Base-by-base conservation (phyloP, 2,888 invertebrate species). In the Dexiosoma caninum region DNA sequence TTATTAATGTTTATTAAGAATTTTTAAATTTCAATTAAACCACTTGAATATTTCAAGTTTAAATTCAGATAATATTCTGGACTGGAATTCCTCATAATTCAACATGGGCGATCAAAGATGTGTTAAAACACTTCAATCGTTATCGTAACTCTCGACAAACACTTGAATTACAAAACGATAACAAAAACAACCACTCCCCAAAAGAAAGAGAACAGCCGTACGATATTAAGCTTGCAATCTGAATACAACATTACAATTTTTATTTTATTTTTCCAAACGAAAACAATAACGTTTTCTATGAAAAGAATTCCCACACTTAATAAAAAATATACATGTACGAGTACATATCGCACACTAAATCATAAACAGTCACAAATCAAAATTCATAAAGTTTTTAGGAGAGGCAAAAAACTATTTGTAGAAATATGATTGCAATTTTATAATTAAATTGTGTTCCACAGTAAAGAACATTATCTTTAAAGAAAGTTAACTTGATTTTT, bases 231-330 rank as follows among this genome's bases (percentile, higher is more conserved):
- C 10, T 10, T n/a, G 12, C 35, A 35, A 55, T 35, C 3, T n/a
- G 30, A 40, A 75, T 30, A 14, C 42, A 69, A 53, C 19, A 69
- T 30, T 10, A 42, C 19, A 19, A 16, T 12, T 35, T 2, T 46
- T n/a, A n/a, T 21, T 14, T 46, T 14, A 23, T 3, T 57, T 23
- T 35, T 57, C 46, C 19, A 67, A 74, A 40, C 30, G 51, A 19
- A 35, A 46, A 37, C n/a, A 57, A 37, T 21, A 40, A 9, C 9
- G 27, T 12, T 44, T 62, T 46, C 6, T 19, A 14, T n/a, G n/a
- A 27, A 27, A 21, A 53, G 32, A 75, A 49, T 76, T 80, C 80
- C 80, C 80, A 80, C 80, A 80, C 66, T 76, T 64, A 8, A 57
- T 8, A n/a, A 37, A 55, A 37, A n/a, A n/a, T n/a, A n/a, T n/a